A percentile compares a stretch with the other conserved stretches of the same genome.
phyloP scores from a whole-genome alignment of 23 tunicate genomes.

The Halocynthia roretzi region DNA sequence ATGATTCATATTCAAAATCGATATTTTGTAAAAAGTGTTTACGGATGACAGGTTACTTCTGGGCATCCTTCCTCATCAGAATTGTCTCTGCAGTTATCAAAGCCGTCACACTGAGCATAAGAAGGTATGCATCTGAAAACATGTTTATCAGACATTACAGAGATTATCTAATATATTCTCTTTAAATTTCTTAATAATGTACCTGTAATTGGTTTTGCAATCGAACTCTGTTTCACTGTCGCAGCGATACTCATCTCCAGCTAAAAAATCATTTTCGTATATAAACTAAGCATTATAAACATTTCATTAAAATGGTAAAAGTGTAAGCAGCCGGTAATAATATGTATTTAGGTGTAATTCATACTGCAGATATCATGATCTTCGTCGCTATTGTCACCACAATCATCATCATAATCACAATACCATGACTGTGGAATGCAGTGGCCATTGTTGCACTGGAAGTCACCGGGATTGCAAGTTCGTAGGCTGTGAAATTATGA shows the following conservation, averaged over 20 bases:
- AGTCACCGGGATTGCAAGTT: conserved; percentile 52
- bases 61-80: conserved; percentile 55
- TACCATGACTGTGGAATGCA: conserved; percentile 53
- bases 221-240: conserved; percentile 42
- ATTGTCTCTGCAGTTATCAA: conserved; percentile 66
- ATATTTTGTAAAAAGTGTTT: conserved; percentile 4
- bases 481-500: conserved; percentile 27
- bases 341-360: not conserved
- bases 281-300: not conserved
- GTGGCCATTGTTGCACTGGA: conserved; percentile 61
- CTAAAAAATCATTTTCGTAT: conserved; percentile 8
- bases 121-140: conserved; percentile 45
- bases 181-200: not conserved
- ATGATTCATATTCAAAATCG: not conserved
- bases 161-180: too few relatives aligned
- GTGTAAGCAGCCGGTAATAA: not conserved
- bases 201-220: conserved; percentile 61
- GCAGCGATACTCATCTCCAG: conserved; percentile 29
- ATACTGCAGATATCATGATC: conserved; percentile 39
- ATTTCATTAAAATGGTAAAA: not conserved
- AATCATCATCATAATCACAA: conserved; percentile 78
- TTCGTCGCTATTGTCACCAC: conserved; percentile 85
- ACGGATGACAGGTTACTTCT: conserved; percentile 59
- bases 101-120: conserved; percentile 49
- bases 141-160: not conserved